Evolutionary conservation across 2,888 invertebrate genomes (phyloP), one percentile per base, ranked within the genome.

Genomic region (Nymphalis polychloros): DNA sequence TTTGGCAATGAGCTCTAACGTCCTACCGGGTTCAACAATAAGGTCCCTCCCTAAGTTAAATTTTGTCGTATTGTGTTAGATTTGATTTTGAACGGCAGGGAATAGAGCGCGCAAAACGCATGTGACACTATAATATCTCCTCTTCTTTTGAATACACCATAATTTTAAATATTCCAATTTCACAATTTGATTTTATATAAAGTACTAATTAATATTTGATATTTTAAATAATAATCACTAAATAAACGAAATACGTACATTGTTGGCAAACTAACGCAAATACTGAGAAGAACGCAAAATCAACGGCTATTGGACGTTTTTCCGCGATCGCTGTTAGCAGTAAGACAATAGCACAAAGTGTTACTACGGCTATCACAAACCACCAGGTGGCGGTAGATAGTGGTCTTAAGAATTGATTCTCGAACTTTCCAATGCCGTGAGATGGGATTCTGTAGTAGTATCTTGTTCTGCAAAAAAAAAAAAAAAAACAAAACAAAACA

Each of bases 391-490:
- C 81, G 0, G 75, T 35, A 16, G 89, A 85, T 6, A 93, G 80
- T 0, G 93, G 94, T 67, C 87, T 86, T 1, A 93, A 75, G 65
- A 93, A 93, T 72, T 92, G 88, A 71, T 90, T 89, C 74, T 90
- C 87, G 19, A 81, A 84, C 67, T 86, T 89, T 27, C 90, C 90
- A 35, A 85, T 76, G 0, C 90, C 90, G 3, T 75, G 71, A 0
- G 86, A 84, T 53, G 88, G 86, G 17, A 90, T 90, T 3, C 85
- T 80, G 69, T 89, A 89, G 77, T 80, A 89, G 59, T 85, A 90
- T 64, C 81, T 80, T 2, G 86, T 86, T 74, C 90, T 90, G 75
- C 1, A 83, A 82, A 19, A 17, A 31, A 31, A 31, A 31, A 31
- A n/a, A n/a, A n/a, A n/a, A n/a, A n/a, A n/a, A n/a, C n/a, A n/a